Percentiles rank a stretch among this genome's conserved stretches.
Conservation (phyloP, 1,140 invertebrate genomes). For the Frieseomelitta varia region DNA sequence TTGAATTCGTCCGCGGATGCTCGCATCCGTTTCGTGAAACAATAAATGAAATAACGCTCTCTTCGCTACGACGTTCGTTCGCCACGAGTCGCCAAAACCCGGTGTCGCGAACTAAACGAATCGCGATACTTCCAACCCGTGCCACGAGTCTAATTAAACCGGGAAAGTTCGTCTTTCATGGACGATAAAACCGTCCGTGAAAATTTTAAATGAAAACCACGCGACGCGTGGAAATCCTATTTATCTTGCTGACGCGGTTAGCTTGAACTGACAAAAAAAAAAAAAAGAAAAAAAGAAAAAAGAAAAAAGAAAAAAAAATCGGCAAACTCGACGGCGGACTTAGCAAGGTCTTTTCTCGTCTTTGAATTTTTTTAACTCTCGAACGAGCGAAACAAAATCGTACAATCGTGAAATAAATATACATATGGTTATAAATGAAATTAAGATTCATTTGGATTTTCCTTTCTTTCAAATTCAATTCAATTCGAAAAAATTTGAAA, state of each 20-base stretch:
- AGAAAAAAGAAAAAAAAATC: not conserved
- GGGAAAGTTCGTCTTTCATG: not conserved
- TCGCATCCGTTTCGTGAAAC: no score
- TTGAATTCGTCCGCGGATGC: not conserved
- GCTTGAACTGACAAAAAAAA: not conserved
- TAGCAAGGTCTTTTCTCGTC: no score
- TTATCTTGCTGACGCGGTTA: not conserved
- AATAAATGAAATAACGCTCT: not conserved
- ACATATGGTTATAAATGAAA: no score
- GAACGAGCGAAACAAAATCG: no score
- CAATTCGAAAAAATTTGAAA: no score
- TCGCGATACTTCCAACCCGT: not conserved
- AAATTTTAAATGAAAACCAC: slow-evolving; percentile 11
- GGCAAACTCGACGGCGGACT: no score
- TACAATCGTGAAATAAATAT: no score
- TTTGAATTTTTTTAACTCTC: no score
- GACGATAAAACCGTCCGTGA: slow-evolving; percentile 13
- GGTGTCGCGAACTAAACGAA: not conserved
- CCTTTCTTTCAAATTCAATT: no score
- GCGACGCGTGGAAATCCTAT: not conserved
- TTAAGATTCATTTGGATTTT: no score
- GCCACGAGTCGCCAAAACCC: no score
- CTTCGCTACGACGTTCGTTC: not conserved
- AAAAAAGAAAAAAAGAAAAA: not conserved
- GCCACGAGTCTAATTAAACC: not conserved